phyloP scores from a whole-genome alignment of 2,888 invertebrate species.

The Coenonympha glycerion region DNA sequence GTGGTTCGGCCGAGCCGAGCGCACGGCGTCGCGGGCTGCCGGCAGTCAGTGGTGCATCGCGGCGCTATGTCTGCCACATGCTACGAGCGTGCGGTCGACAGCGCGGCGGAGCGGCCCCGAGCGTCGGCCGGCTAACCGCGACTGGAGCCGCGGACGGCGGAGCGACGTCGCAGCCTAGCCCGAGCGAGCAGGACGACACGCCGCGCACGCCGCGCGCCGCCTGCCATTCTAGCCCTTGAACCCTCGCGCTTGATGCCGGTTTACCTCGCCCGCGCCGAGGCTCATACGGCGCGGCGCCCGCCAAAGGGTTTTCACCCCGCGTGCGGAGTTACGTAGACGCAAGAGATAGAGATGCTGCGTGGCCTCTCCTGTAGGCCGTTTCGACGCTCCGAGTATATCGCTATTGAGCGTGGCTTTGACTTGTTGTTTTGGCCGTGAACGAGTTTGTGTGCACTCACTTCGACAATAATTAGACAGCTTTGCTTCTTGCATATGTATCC shows the following conservation, averaged over 20 bases:
- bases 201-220: conserved; percentile 44
- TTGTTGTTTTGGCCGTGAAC: conserved; percentile 67
- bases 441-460: conserved; percentile 51
- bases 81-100: conserved; percentile 50
- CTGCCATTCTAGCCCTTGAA: conserved; percentile 70
- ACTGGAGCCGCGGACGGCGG: conserved; percentile 62
- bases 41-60: conserved; percentile 55
- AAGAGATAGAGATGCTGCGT: conserved; percentile 69
- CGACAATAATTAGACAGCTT: conserved; percentile 8
- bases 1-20: conserved; percentile 32
- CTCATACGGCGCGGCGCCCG: conserved; percentile 62
- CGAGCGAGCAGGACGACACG: conserved; percentile 71
- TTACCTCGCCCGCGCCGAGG: conserved; percentile 53
- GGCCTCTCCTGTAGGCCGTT: conserved; percentile 61
- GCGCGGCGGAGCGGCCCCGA: conserved; percentile 69
- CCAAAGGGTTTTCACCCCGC: conserved; percentile 71
- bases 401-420: conserved; percentile 64
- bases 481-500: not conserved
- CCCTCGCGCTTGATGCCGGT: conserved; percentile 60
- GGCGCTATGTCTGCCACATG: conserved; percentile 41
- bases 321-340: conserved; percentile 56
- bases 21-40: conserved; percentile 34
- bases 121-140: conserved; percentile 75
- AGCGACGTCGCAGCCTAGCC: conserved; percentile 67
- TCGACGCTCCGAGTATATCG: conserved; percentile 67